Conservation (phyloP, 2,888 invertebrate species). For the Amiota mariae region DNA sequence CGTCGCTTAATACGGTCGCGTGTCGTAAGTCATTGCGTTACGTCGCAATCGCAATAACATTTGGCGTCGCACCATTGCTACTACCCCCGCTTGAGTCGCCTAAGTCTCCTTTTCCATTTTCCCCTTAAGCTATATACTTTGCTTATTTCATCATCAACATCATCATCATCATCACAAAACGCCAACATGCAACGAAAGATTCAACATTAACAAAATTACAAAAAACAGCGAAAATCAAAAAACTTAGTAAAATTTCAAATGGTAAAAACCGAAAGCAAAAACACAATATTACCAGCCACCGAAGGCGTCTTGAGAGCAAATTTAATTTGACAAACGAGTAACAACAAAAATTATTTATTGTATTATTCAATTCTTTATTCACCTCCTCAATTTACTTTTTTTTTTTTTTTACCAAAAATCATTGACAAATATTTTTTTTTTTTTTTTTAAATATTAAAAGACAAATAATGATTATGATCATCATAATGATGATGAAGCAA, state of each 20-base stretch:
- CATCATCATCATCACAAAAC: neutral
- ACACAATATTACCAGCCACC: slow-evolving; percentile 54
- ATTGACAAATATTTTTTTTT: no score
- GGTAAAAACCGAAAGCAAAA: no score
- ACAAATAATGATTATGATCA: no score
- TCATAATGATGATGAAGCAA: no score
- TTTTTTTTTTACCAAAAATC: no score
- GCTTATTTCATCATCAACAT: no score
- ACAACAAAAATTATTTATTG: no score
- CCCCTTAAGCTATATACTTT: neutral
- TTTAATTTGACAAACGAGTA: slow-evolving; percentile 45
- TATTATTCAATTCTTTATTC: no score
- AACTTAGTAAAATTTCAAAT: no score
- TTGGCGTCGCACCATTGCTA: neutral
- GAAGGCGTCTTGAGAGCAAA: slow-evolving; percentile 7
- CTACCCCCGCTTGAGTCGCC: no score
- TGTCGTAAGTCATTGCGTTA: slow-evolving; percentile 53
- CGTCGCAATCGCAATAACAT: slow-evolving; percentile 43
- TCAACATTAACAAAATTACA: neutral
- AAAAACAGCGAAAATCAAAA: neutral
- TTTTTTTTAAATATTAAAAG: no score
- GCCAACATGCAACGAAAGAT: neutral
- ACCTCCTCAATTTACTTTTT: no score
- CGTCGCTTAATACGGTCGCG: slow-evolving; percentile 37
- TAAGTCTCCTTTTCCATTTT: neutral